Percentiles rank a stretch among this genome's conserved stretches.
phyloP scores from a whole-genome alignment of 2,888 invertebrate species.

The Ochropacha duplaris region DNA sequence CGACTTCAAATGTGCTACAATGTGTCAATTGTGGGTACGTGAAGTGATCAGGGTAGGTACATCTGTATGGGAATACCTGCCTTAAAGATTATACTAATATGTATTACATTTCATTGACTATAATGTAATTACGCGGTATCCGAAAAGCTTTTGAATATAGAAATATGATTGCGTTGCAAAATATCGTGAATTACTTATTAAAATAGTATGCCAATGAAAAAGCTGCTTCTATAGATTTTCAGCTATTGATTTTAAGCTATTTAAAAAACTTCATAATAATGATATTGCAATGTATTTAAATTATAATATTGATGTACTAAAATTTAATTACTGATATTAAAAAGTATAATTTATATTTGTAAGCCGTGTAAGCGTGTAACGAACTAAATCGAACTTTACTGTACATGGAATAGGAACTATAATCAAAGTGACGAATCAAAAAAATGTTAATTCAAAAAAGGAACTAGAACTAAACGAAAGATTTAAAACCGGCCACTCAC shows the following conservation, averaged over 20 bases:
- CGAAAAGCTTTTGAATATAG: background rate
- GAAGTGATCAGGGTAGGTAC: slow-evolving; percentile 11
- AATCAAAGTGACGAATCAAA: slow-evolving; percentile 35
- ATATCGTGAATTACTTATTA: slow-evolving; percentile 20
- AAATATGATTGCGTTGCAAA: slow-evolving; percentile 31
- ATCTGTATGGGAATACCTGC: background rate
- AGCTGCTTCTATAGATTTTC: slow-evolving; percentile 24
- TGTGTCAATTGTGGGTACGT: slow-evolving; percentile 25
- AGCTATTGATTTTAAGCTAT: slow-evolving; percentile 6
- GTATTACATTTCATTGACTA: background rate
- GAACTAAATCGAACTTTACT: slow-evolving; percentile 33
- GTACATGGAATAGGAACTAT: slow-evolving; percentile 25
- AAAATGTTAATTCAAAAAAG: slow-evolving; percentile 34
- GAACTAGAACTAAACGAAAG: slow-evolving; percentile 53
- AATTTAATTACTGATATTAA: background rate
- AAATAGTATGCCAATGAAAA: slow-evolving; percentile 15
- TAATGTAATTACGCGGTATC: background rate
- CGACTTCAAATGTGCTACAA: slow-evolving; percentile 14
- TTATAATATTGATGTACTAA: background rate
- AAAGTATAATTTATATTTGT: slow-evolving; percentile 32
- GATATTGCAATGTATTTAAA: background rate
- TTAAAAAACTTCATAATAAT: background rate
- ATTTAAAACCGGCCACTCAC: slow-evolving; percentile 72
- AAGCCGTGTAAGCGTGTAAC: slow-evolving; percentile 68
- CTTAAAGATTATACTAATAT: background rate